Evolutionary conservation across 2,888 invertebrate species (phyloP).

Genomic region (Thera obeliscata): DNA sequence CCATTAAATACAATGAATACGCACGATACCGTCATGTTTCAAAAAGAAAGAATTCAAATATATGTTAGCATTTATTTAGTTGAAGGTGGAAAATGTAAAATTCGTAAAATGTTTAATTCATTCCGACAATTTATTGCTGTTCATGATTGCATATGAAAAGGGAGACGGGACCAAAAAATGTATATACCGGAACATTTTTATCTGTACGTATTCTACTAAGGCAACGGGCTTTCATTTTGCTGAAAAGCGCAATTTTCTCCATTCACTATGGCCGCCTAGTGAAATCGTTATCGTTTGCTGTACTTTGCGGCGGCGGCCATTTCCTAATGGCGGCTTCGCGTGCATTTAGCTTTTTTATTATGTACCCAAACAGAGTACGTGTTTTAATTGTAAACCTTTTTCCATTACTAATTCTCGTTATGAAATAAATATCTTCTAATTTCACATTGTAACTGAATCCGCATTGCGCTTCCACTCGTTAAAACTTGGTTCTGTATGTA

Average conservation of each 20-base stretch:
- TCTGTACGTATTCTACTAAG: constrained; percentile 68
- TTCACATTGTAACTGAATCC: constrained; percentile 27
- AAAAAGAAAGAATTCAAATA: constrained; percentile 40
- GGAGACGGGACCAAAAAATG: constrained; percentile 56
- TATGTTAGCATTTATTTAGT: constrained; percentile 35
- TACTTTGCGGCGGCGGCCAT: constrained; percentile 69
- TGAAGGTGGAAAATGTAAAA: constrained; percentile 36
- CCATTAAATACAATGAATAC: constrained; percentile 33
- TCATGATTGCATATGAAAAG: constrained; percentile 60
- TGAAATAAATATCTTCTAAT: constrained; percentile 31
- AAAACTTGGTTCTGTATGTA: constrained; percentile 17
- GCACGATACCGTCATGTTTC: constrained; percentile 27
- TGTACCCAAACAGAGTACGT: constrained; percentile 53
- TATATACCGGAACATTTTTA: constrained; percentile 53
- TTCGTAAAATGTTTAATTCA: constrained; percentile 44
- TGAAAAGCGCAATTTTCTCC: constrained; percentile 82
- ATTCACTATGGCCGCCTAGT: constrained; percentile 75
- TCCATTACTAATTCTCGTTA: constrained; percentile 32
- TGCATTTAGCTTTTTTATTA: constrained; percentile 75
- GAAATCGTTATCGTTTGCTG: constrained; percentile 77
- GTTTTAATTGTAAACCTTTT: constrained; percentile 48
- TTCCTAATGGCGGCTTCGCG: constrained; percentile 81
- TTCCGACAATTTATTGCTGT: constrained; percentile 57
- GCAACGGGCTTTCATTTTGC: constrained; percentile 74
- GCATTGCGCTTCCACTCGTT: constrained; percentile 31